These are phyloP conservation scores for Porites evermanni DNA, from an alignment of 92 coral and sea anemone species.

Conservation along the genomic window DNA sequence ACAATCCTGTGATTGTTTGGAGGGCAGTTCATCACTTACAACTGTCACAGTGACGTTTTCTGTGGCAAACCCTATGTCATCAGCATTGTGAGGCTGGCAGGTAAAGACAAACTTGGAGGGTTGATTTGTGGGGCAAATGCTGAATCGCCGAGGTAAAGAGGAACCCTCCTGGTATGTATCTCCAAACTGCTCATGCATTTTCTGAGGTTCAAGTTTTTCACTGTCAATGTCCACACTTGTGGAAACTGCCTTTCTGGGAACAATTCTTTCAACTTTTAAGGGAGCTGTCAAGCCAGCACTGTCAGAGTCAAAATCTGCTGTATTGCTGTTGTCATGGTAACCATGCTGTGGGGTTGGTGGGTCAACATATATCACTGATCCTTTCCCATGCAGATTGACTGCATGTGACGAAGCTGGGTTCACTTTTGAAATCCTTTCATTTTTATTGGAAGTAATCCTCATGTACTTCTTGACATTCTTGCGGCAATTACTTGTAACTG, in stretches of 20 bases:
- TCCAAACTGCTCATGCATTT: constrained; percentile 51
- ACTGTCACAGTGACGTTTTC: constrained; percentile 20
- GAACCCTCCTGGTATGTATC: constrained; percentile 51
- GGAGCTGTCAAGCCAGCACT: background rate
- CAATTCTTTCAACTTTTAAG: background rate
- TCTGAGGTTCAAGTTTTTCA: constrained; percentile 18
- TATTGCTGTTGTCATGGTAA: constrained; percentile 1
- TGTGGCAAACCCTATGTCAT: background rate
- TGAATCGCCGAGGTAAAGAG: constrained; percentile 63
- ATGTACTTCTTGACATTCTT: background rate
- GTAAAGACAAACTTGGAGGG: constrained; percentile 21
- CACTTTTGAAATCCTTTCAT: background rate
- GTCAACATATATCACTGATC: constrained; percentile 60
- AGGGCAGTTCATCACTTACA: constrained; percentile 22
- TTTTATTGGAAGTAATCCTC: too few relatives aligned
- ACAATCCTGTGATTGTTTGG: background rate
- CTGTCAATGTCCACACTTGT: constrained; percentile 18
- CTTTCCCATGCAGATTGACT: constrained; percentile 49
- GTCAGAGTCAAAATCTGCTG: background rate
- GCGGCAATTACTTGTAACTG: background rate
- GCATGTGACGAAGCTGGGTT: constrained; percentile 54
- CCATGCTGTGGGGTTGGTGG: background rate
- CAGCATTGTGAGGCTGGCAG: background rate
- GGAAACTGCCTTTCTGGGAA: background rate
- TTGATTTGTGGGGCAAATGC: constrained; percentile 34